A percentile compares a stretch with the other conserved stretches of the same genome.
Conservation (phyloP, 2,797 vertebrate species). For the Protosalanx chinensis region DNA sequence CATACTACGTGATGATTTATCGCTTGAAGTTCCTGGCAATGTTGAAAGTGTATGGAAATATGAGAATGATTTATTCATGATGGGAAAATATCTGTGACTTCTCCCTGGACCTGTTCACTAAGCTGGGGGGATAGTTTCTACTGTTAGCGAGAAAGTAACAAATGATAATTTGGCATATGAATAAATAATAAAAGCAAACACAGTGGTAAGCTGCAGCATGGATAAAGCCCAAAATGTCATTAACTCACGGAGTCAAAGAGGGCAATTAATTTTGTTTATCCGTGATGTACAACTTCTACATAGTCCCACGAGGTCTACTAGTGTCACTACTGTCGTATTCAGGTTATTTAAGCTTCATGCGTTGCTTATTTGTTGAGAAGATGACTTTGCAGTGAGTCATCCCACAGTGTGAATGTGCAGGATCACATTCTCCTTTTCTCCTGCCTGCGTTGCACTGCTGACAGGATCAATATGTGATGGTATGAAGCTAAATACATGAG, state of each 20-base stretch:
- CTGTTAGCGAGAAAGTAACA: background rate
- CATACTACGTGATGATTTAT: background rate
- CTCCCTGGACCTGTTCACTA: background rate
- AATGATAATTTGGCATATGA: constrained; percentile 11
- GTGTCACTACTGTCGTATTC: constrained; percentile 40
- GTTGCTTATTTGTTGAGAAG: constrained; percentile 20
- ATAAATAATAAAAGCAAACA: constrained; percentile 6
- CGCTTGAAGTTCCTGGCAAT: background rate
- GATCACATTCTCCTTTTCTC: no score
- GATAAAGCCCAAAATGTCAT: constrained; percentile 43
- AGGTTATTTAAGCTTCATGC: constrained; percentile 35
- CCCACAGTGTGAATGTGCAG: no score
- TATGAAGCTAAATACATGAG: background rate
- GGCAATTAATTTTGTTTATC: constrained; percentile 60
- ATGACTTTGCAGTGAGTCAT: no score
- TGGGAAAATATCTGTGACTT: background rate
- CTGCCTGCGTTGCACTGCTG: no score
- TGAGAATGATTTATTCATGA: constrained; percentile 3
- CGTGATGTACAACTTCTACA: constrained; percentile 53
- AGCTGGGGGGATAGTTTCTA: background rate
- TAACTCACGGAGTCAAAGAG: constrained; percentile 48
- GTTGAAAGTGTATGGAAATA: background rate
- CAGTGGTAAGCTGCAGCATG: background rate
- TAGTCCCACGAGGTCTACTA: constrained; percentile 25
- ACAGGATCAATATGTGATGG: no score